These are phyloP conservation scores for Oreotrochilus melanogaster DNA, from an alignment of 2,113 vertebrate species.

Conservation along the genomic window DNA sequence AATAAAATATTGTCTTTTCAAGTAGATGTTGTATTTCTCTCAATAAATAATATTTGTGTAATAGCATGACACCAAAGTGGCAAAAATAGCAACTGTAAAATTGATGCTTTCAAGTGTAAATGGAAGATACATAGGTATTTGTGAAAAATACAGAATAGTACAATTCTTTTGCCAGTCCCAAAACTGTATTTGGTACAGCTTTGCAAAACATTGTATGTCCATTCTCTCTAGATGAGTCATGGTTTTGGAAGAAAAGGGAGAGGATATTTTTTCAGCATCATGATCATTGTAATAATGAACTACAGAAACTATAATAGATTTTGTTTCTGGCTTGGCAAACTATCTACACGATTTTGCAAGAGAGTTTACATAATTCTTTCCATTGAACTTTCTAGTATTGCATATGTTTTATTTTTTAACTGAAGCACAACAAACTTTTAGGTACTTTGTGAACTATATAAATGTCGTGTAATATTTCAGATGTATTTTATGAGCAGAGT, in stretches of 20 bases:
- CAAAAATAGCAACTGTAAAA: background rate
- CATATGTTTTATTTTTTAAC: slow-evolving; percentile 39
- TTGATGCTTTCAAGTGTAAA: background rate
- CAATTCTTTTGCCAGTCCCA: background rate
- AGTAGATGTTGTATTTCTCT: background rate
- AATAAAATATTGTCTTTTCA: background rate
- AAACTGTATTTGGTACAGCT: slow-evolving; percentile 1
- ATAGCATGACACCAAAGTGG: background rate
- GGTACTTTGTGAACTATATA: slow-evolving; percentile 10
- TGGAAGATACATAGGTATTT: background rate
- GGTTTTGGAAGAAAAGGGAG: slow-evolving; percentile 39
- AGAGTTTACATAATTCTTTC: slow-evolving; percentile 62
- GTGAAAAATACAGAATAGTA: background rate
- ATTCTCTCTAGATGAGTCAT: slow-evolving; percentile 60
- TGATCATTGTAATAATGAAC: slow-evolving; percentile 53
- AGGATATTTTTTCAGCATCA: slow-evolving; percentile 58
- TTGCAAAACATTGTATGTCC: slow-evolving; percentile 25
- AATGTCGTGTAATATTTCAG: slow-evolving; percentile 29
- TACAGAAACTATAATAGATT: slow-evolving; percentile 58
- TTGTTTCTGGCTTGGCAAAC: slow-evolving; percentile 62
- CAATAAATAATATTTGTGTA: background rate
- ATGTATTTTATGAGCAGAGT: slow-evolving; percentile 53
- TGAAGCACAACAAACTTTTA: background rate
- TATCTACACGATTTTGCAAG: slow-evolving; percentile 62
- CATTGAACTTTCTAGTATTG: slow-evolving; percentile 54